These are phyloP conservation scores for Lordiphosa collinella DNA, from an alignment of 1,140 invertebrate species.

Conservation along the genomic window DNA sequence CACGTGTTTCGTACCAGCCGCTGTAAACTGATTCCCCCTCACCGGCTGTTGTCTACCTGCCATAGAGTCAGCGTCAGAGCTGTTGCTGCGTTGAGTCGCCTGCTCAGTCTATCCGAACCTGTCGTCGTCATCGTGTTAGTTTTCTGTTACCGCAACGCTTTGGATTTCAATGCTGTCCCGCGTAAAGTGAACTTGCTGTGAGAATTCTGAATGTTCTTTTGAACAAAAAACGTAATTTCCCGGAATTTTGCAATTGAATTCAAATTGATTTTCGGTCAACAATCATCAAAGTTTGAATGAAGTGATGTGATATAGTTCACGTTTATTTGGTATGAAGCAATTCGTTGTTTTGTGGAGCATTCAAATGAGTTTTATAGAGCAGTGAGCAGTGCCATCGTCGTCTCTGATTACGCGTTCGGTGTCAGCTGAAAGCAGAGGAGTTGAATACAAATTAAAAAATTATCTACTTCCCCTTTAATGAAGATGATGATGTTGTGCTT, in stretches of 20 bases:
- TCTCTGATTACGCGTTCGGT: slow-evolving; percentile 36
- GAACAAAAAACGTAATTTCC: slow-evolving; percentile 58
- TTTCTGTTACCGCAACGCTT: slow-evolving; percentile 31
- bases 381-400: slow-evolving; percentile 17
- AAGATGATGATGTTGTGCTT: slow-evolving; percentile 15
- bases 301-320: slow-evolving; percentile 6
- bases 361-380: slow-evolving; percentile 37
- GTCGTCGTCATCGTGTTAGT: slow-evolving; percentile 51
- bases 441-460: slow-evolving; percentile 50
- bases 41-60: slow-evolving; percentile 3
- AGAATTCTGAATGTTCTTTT: slow-evolving; percentile 27
- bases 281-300: slow-evolving; percentile 10
- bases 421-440: slow-evolving; percentile 27
- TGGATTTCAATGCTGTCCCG: slow-evolving; percentile 17
- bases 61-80: too few species aligned
- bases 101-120: slow-evolving; percentile 59
- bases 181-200: slow-evolving; percentile 12
- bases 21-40: slow-evolving; percentile 16
- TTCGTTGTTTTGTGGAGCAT: slow-evolving; percentile 25
- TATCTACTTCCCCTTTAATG: slow-evolving; percentile 40
- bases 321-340: slow-evolving; percentile 31
- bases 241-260: slow-evolving; percentile 67
- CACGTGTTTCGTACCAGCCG: slow-evolving; percentile 52
- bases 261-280: slow-evolving; percentile 55
- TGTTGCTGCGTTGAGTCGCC: slow-evolving; percentile 6